Base-by-base conservation (phyloP, 2,888 invertebrate species). In the Falcaria lacertinaria region DNA sequence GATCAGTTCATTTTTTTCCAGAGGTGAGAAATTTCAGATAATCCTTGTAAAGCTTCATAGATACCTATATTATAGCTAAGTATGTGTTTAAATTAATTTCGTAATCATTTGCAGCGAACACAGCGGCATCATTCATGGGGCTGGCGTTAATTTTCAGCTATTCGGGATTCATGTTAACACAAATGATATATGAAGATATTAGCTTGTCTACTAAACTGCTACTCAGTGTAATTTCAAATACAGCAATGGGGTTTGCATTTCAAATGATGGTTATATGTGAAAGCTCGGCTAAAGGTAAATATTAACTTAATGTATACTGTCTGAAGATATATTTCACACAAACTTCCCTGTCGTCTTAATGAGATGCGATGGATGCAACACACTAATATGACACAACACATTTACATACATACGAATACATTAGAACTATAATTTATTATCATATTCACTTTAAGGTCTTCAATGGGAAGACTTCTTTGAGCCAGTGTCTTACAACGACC, bases 171-270 rank as follows among this genome's bases (percentile, higher is more conserved):
- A 91, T 93, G 69, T 92, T 96, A 59, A 89, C 94, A 33, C 91
- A 92, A 66, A 90, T 91, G 17, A 88, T 92, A 4, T 96, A 96
- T 63, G 91, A 92, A 52, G 87, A 90, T 16, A 78, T 95, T 48
- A 79, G 75, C 37, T 63, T 92, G 33, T 66, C 72, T 0, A 75
- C 90, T 1, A 96, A 96, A 73, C 52, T 96, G 0, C 47, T 88
- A 0, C 84, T 93, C 38, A 92, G 94, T 66, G 69, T 96, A 5
- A 85, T 94, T 49, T 93, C 93, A 0, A 97, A 97, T 67, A 92
- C 95, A 0, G 96, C 94, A 2, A 94, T 97, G 93, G 94, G 94
- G 1, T 94, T 93, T 63, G 96, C 94, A 0, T 92, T 95, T 49
- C 93, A 94, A 72, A 88, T 96, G 58, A 92, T 96, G 39, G 84